Evolutionary conservation across 2,888 invertebrate species (phyloP).

Genomic region (Camponotus fellah): DNA sequence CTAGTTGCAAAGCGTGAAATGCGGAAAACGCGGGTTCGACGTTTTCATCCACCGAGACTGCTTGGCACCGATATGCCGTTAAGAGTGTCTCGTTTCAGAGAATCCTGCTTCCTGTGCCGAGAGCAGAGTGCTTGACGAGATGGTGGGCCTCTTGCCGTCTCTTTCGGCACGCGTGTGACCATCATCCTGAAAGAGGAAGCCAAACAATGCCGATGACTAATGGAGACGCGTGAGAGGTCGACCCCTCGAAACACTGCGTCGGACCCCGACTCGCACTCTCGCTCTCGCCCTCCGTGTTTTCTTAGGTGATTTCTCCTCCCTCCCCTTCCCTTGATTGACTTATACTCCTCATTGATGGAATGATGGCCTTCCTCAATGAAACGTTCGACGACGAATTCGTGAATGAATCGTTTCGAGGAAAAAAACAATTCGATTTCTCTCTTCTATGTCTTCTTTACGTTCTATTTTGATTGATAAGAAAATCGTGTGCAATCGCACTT

Average conservation of each 20-base stretch:
- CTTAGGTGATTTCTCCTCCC: constrained; percentile 73
- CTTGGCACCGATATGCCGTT: constrained; percentile 62
- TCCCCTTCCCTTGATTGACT: constrained; percentile 68
- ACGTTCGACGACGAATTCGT: constrained; percentile 28
- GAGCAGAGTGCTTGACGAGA: constrained; percentile 41
- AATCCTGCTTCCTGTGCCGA: constrained; percentile 70
- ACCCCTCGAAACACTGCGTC: constrained; percentile 33
- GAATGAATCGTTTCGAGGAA: constrained; percentile 19
- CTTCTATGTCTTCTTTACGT: background rate
- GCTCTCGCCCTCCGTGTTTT: constrained; percentile 65
- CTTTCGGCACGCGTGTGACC: constrained; percentile 45
- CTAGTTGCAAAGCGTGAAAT: background rate
- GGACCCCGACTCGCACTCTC: constrained; percentile 15
- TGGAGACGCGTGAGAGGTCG: constrained; percentile 62
- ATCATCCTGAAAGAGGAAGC: constrained; percentile 64
- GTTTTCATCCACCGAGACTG: constrained; percentile 63
- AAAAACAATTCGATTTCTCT: constrained; percentile 7
- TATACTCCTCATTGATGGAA: constrained; percentile 69
- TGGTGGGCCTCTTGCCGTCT: constrained; percentile 23
- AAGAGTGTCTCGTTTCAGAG: constrained; percentile 72
- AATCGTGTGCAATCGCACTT: background rate
- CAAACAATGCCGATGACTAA: constrained; percentile 76
- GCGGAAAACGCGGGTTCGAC: constrained; percentile 27
- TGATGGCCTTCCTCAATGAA: constrained; percentile 60
- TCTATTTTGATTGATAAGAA: background rate